Conservation (phyloP, 2,797 vertebrate species). For the Knipowitschia caucasica region DNA sequence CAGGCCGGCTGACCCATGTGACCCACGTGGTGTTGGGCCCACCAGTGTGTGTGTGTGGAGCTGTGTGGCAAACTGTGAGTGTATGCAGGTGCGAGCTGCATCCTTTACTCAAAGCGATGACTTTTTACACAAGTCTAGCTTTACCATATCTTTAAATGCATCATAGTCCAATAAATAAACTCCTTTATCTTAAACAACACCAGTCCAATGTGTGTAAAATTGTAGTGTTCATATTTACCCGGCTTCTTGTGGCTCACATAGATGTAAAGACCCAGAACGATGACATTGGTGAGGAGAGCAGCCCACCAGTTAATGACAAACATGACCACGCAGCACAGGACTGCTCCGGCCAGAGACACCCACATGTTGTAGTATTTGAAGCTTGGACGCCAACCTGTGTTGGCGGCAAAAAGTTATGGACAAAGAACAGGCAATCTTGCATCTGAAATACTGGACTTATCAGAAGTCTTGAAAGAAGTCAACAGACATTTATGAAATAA, state of each 20-base stretch:
- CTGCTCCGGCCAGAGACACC: constrained; percentile 91
- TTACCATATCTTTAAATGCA: background rate
- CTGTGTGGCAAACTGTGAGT: constrained; percentile 62
- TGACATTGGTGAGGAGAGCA: constrained; percentile 92
- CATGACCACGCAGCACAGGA: constrained; percentile 96
- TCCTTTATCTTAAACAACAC: too few relatives aligned
- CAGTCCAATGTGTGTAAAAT: too few relatives aligned
- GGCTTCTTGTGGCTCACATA: constrained; percentile 99
- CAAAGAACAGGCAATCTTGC: background rate
- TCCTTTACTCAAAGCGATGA: background rate
- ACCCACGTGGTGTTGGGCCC: constrained; percentile 30
- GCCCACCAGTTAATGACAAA: constrained; percentile 99
- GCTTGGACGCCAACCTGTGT: constrained; percentile 94
- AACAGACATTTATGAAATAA: background rate
- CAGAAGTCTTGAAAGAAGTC: background rate
- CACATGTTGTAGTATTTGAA: constrained; percentile 99
- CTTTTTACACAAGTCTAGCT: background rate
- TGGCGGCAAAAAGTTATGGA: constrained; percentile 19
- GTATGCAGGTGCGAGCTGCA: constrained; percentile 40
- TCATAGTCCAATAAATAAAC: too few relatives aligned
- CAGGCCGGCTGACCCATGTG: constrained; percentile 40
- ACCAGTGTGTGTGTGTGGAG: constrained; percentile 62
- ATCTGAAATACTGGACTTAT: too few relatives aligned
- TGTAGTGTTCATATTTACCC: constrained; percentile 75
- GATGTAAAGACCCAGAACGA: constrained; percentile 94